phyloP scores from a whole-genome alignment of 1,140 invertebrate species.

The Cotesia typhae region DNA sequence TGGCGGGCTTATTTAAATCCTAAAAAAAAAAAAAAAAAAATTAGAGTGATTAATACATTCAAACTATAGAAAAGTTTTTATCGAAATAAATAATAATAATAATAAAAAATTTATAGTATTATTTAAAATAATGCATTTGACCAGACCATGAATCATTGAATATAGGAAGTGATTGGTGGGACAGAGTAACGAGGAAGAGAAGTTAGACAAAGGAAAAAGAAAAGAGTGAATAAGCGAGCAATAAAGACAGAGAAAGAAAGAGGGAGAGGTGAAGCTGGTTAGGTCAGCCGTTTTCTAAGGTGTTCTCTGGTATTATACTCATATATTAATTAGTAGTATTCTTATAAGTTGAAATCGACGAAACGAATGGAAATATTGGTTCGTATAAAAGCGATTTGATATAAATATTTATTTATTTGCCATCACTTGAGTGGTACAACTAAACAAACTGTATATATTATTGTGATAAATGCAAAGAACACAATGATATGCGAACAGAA shows the following conservation, averaged over 20 bases:
- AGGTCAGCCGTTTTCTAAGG: conserved; percentile 19
- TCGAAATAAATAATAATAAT: too few species aligned
- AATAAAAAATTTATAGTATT: too few species aligned
- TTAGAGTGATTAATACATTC: too few species aligned
- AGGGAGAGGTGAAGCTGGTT: conserved; percentile 29
- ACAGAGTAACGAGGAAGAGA: conserved; percentile 4
- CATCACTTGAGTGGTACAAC: not conserved
- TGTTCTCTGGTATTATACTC: not conserved
- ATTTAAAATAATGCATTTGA: too few species aligned
- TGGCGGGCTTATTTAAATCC: too few species aligned
- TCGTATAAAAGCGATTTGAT: too few species aligned
- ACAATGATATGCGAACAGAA: conserved; percentile 14
- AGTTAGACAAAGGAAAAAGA: not conserved
- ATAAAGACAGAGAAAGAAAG: not conserved
- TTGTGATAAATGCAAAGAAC: conserved; percentile 1
- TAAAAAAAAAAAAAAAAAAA: too few species aligned
- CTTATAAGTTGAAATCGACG: not conserved
- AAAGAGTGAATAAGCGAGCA: conserved; percentile 11
- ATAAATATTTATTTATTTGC: too few species aligned
- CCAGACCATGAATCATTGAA: not conserved
- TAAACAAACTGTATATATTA: conserved; percentile 4
- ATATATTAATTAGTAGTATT: not conserved
- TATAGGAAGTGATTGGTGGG: conserved; percentile 7
- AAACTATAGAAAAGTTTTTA: too few species aligned
- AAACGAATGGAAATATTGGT: too few species aligned